Base-by-base conservation (phyloP, 2,113 vertebrate genomes). In the Leucoraja erinaceus region DNA sequence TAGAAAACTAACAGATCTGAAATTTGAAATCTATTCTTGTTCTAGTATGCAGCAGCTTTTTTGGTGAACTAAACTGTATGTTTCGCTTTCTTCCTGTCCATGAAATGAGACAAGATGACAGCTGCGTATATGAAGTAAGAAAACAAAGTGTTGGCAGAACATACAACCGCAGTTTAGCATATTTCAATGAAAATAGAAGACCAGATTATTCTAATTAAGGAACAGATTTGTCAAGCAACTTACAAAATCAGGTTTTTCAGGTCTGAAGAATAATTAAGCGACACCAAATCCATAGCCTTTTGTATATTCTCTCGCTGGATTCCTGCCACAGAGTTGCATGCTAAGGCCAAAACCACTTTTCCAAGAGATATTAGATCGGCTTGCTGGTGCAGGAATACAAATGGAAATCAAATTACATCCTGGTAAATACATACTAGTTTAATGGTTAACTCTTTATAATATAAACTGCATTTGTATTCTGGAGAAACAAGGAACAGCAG, bases 211-310 rank as follows among this genome's bases (percentile, higher is more conserved):
- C 68, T 72, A 47, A 72, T 70, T 77, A 66, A 56, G 28, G 66
- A 84, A 93, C 59, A 81, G 56, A n/a, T 93, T 72, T 91, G 68
- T 68, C 11, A 91, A 72, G n/a, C 38, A 93, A 95, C 98, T 97
- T 97, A 99, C 99, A 99, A 97, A 96, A 99, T 99, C 94, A 99
- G 98, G 97, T 99, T 99, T 97, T 99, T 99, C 96, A 99, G 97
- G 96, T 99, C 99, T 95, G 99, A 99, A 94, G 99, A 99, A 95
- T 99, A 99, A 97, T 99, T 99, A 96, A 99, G 98, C 95, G 98
- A 99, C 97, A 99, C 99, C 94, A 99, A 95, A 96, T 99, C 99
- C 98, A 99, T 99, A 94, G 98, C 98, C 95, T 99, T 99, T 96
- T 99, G 98, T 94, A 99, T 96, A 96, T 99, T 99, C 94, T 99